Base-by-base conservation (phyloP, 2,888 invertebrate genomes). In the Omphaloscelis lunosa region DNA sequence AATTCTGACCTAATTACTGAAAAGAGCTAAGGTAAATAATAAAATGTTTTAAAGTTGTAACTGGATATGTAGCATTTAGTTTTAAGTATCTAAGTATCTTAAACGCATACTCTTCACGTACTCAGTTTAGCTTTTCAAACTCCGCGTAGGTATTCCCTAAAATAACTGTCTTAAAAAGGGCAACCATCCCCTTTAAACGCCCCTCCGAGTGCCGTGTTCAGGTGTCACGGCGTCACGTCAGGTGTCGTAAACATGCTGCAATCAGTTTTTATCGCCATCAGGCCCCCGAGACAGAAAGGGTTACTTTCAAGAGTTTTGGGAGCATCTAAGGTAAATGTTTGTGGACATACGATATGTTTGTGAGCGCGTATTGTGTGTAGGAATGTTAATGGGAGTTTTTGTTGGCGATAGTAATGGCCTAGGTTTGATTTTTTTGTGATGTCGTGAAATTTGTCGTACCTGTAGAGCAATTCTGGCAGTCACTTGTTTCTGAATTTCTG, bases 251-350 rank as follows among this genome's bases (percentile, higher is more conserved):
- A 90, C 90, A 88, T 80, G 86, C 73, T 84, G 80, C 92, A 91
- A 92, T 92, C 91, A 89, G 90, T 91, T 92, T 91, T 92, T 92
- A 91, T 91, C 89, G 86, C 88, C 89, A 87, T 87, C 82, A 76
- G 87, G 85, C 90, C 86, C 88, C 45, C 63, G 91, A 90, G 91
- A 87, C 82, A 0, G 39, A 68, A 77, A 83, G 86, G 88, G 82
- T 83, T 82, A 72, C 65, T 77, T 75, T 69, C 59, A 71, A 69
- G 75, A 80, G 75, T 76, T 78, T 51, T 56, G 27, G 62, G 72
- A 79, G 70, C 53, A 61, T 73, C 69, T 63, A 56, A 79, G 59
- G 67, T 73, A 79, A 82, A 87, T 79, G 74, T 87, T 87, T 88
- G 79, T 29, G 61, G 77, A 77, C 58, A 83, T 80, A 63, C 73